Evolutionary conservation across 2,888 invertebrate genomes (phyloP), one percentile per base, ranked within the genome.

Genomic region (Alloscopus bannaensis): DNA sequence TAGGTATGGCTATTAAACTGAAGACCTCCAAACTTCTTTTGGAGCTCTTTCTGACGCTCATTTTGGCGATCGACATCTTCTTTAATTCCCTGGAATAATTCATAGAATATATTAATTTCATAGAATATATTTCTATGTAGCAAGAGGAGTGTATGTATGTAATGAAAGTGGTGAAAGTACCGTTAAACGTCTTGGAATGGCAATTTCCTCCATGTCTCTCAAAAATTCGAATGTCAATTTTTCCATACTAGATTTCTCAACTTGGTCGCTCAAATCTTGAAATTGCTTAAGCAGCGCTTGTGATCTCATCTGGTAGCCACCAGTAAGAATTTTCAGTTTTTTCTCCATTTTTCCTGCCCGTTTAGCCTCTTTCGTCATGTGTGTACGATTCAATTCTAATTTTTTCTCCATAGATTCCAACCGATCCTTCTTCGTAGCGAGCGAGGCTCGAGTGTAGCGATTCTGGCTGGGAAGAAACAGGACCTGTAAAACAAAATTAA

Each of bases 341-440:
- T 98, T 99, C 89, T 99, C 99, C 91, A 98, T 94, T 89, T 98
- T 99, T 0, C 96, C 96, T 65, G 99, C 98, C 76, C 94, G 92
- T 89, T 98, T 99, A 0, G 99, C 98, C 89, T 99, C 97, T 84
- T 94, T 94, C 0, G 96, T 95, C 99, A 99, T 99, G 89, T 98
- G 98, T 78, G 92, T 92, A 83, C 98, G 91, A 88, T 99, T 98
- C 88, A 94, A 94, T 88, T 99, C 98, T 40, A 99, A 89, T 81
- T 95, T 91, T 87, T 97, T 96, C 87, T 98, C 97, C 0, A 94
- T 92, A 0, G 97, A 96, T 88, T 99, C 98, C 69, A 99, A 90
- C 52, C 97, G 91, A 89, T 99, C 99, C 88, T 98, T 99, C 88
- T 98, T 98, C 87, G 95, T 95, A 2, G 97, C 98, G 84, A 98